phyloP scores from a whole-genome alignment of 2,113 vertebrate species.

The Ifrita kowaldi region DNA sequence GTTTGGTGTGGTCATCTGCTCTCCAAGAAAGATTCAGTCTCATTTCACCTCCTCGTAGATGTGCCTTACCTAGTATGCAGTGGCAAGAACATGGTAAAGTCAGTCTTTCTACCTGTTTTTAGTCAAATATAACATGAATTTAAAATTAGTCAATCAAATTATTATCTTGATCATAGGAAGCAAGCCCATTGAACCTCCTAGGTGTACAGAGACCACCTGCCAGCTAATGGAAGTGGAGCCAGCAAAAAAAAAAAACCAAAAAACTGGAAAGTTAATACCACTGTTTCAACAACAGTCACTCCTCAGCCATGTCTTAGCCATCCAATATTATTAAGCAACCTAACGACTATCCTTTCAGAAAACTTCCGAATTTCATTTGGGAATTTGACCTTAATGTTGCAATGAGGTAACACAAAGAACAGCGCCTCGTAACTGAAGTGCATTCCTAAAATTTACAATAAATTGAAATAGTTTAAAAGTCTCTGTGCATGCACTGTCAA shows the following conservation, averaged over 20 bases:
- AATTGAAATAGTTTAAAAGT: neutral
- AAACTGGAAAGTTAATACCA: neutral
- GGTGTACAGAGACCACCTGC: neutral
- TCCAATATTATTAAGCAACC: neutral
- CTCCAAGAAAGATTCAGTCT: neutral
- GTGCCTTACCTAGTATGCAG: neutral
- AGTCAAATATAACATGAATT: neutral
- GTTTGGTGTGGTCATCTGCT: neutral
- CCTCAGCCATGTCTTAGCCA: neutral
- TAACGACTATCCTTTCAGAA: neutral
- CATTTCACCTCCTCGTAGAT: neutral
- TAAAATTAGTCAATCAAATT: neutral
- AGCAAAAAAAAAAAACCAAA: neutral
- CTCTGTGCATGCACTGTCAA: neutral
- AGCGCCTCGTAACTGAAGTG: neutral
- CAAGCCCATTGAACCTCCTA: neutral
- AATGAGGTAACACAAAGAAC: neutral
- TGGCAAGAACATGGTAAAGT: neutral
- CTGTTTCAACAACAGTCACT: neutral
- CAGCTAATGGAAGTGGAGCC: neutral
- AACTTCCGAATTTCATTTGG: neutral
- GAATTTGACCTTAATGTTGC: neutral
- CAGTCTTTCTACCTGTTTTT: neutral
- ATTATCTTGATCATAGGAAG: neutral
- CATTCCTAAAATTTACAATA: neutral